Percentiles rank a stretch among this genome's conserved stretches.
Conservation (phyloP, 2,888 invertebrate species). For the Thymelicus lineola region DNA sequence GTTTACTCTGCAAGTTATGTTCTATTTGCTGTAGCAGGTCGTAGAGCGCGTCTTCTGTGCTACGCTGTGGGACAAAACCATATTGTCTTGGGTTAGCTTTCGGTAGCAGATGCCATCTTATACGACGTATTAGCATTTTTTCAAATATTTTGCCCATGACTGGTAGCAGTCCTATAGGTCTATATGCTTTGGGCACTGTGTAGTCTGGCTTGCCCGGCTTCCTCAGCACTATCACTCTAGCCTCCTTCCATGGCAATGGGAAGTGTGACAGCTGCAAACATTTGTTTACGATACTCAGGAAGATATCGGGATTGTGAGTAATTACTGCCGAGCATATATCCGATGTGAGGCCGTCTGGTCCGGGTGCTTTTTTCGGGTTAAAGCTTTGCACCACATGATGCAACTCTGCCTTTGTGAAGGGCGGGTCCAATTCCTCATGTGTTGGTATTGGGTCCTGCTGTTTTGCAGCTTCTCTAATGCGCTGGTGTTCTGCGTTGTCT, state of each 20-base stretch:
- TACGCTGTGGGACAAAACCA: background rate
- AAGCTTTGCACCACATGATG: background rate
- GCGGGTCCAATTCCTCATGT: background rate
- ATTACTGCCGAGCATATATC: background rate
- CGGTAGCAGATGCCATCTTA: conserved; percentile 12
- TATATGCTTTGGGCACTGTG: background rate
- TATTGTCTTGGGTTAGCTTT: too few species aligned
- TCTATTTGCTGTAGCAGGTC: background rate
- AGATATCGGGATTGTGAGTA: background rate
- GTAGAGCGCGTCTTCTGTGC: conserved; percentile 23
- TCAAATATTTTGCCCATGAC: conserved; percentile 25
- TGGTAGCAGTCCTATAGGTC: conserved; percentile 9
- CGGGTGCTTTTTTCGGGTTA: background rate
- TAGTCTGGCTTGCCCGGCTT: conserved; percentile 10
- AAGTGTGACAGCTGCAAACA: background rate
- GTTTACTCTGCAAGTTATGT: background rate
- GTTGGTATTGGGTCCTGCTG: background rate
- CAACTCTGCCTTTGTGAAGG: background rate
- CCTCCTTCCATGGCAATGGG: background rate
- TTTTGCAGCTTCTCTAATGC: background rate
- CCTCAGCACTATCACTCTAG: background rate
- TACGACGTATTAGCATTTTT: conserved; percentile 14
- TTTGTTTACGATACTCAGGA: background rate
- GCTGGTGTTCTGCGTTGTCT: background rate
- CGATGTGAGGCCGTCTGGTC: background rate